Evolutionary conservation across 2,113 vertebrate species (phyloP).

Genomic region (Aphelocoma coerulescens): DNA sequence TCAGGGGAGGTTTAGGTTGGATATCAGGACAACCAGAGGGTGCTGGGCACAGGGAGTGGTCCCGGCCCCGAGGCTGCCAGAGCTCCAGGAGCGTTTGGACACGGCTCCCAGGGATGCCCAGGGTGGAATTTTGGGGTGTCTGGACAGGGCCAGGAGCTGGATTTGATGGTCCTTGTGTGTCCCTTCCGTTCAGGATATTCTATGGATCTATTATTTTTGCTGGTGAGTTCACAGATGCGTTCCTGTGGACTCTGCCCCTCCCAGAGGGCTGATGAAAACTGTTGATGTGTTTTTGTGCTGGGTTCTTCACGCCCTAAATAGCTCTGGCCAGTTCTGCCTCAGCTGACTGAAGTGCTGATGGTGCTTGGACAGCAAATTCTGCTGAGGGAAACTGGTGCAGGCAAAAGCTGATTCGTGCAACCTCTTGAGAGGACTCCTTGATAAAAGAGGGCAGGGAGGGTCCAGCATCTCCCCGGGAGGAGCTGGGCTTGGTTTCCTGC

Average conservation of each 20-base stretch:
- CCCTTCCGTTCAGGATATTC: neutral
- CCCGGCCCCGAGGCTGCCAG: neutral
- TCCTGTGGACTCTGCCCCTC: neutral
- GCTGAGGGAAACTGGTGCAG: neutral
- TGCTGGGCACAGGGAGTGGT: neutral
- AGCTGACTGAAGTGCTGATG: neutral
- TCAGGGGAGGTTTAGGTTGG: neutral
- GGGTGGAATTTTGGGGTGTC: neutral
- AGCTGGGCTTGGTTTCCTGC: neutral
- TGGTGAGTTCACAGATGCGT: neutral
- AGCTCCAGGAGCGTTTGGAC: neutral
- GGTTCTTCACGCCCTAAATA: neutral
- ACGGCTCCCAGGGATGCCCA: accelerated
- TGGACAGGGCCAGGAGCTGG: neutral
- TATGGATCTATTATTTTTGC: accelerated
- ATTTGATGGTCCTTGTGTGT: neutral
- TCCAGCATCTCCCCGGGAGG: neutral
- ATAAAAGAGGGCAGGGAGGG: neutral
- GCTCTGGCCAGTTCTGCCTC: neutral
- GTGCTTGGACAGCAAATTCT: neutral
- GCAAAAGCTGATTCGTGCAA: neutral
- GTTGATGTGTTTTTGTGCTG: neutral
- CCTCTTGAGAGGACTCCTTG: neutral
- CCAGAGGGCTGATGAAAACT: neutral
- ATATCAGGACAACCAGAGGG: neutral